Percentiles rank a stretch among this genome's conserved stretches.
Evolutionary conservation across 1,140 invertebrate genomes (phyloP).

Genomic region (Agrypnia vestita): DNA sequence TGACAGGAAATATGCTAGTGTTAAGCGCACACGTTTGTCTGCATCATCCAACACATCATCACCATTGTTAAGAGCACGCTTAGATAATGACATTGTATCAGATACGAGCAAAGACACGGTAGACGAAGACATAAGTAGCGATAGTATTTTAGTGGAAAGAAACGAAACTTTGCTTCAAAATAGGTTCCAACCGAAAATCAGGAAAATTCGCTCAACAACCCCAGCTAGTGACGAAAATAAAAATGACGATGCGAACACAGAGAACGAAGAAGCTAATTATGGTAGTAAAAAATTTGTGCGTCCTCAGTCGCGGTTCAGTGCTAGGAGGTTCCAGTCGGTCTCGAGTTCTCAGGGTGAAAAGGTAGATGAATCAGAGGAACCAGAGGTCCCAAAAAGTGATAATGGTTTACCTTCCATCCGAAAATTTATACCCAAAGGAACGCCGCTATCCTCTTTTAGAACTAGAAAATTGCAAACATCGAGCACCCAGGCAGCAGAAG

Average conservation of each 20-base stretch:
- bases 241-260: slow-evolving; percentile 43
- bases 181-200: slow-evolving; percentile 48
- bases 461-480: slow-evolving; percentile 39
- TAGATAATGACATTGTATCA: slow-evolving; percentile 64
- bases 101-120: slow-evolving; percentile 62
- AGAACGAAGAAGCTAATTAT: slow-evolving; percentile 42
- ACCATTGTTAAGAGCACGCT: slow-evolving; percentile 60
- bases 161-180: slow-evolving; percentile 57
- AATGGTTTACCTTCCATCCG: not conserved
- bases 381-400: not conserved
- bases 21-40: slow-evolving; percentile 68
- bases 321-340: slow-evolving; percentile 20
- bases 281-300: slow-evolving; percentile 54
- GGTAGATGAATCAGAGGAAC: not conserved
- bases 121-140: slow-evolving; percentile 36
- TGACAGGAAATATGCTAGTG: slow-evolving; percentile 70
- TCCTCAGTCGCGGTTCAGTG: slow-evolving; percentile 46
- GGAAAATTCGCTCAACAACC: slow-evolving; percentile 71
- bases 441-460: slow-evolving; percentile 37
- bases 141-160: slow-evolving; percentile 61
- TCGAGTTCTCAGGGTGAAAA: slow-evolving; percentile 31
- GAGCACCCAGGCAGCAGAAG: not conserved
- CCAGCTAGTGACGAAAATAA: slow-evolving; percentile 68
- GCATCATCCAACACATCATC: slow-evolving; percentile 67
- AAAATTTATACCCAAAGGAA: slow-evolving; percentile 8